Base-by-base conservation (phyloP, 2,888 invertebrate species). In the Philhelius pedissequus region DNA sequence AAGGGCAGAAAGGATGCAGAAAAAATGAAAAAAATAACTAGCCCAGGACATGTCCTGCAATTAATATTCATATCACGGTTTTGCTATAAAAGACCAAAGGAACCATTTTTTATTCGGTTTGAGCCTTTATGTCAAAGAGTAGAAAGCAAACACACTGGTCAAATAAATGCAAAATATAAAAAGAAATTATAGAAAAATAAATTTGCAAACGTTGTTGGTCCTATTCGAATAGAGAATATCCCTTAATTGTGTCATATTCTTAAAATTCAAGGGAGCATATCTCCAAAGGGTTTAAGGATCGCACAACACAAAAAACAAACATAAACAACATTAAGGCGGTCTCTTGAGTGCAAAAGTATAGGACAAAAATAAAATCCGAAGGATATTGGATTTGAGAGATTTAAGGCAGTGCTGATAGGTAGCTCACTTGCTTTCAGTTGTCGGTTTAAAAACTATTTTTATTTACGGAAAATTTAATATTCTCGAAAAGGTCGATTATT, bases 31-130 rank as follows among this genome's bases (percentile, higher is more conserved):
- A 32, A 30, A 64, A 52, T 13, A 40, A 22, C 4, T 20, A 40
- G 3, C 9, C 30, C 43, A 18, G 43, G 52, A 68, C 77, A 77
- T 60, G 66, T 66, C 71, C 77, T 77, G 68, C 68, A 82, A 82
- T 82, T 82, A 82, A 77, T 82, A 82, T 82, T 82, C 82, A 82
- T 82, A 77, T 73, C 77, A 82, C 82, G 77, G 60, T 30, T 69
- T 45, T 70, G 62, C 78, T 62, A 77, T 82, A 73, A 82, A 78
- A 60, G 82, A 77, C 77, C 77, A 68, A 48, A 77, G 71, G 52
- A 71, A 52, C 50, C 45, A 52, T 52, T 77, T 77, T 82, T 25
- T 38, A 1, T 52, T 30, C 13, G 11, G 2, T 15, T 54, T 54
- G 54, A 32, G n/a, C 68, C 54, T 77, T 66, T 66, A 50, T 62